Percentiles rank a stretch among this genome's conserved stretches.
phyloP scores from a whole-genome alignment of 1,140 invertebrate species.

The Homalodisca vitripennis region DNA sequence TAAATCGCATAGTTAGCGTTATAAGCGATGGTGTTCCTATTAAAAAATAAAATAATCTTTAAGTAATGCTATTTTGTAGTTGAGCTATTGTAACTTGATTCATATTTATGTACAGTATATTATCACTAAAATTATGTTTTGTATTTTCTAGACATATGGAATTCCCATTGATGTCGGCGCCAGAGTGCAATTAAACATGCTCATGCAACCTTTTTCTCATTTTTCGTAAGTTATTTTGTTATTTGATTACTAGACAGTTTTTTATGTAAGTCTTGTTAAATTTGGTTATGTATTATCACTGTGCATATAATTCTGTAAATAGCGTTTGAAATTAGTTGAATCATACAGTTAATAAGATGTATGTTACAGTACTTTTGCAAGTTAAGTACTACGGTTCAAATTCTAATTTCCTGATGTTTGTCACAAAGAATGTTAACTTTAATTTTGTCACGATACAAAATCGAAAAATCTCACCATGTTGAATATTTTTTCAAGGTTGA shows the following conservation, averaged over 20 bases:
- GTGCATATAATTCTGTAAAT: background rate
- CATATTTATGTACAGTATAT: too few relatives aligned
- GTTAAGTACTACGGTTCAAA: background rate
- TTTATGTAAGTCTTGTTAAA: background rate
- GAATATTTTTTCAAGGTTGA: too few relatives aligned
- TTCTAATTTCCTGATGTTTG: too few relatives aligned
- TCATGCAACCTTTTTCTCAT: conserved; percentile 61
- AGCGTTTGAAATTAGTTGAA: background rate
- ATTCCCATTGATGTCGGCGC: conserved; percentile 71
- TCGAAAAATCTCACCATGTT: too few relatives aligned
- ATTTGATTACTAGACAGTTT: background rate
- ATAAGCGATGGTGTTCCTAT: too few relatives aligned
- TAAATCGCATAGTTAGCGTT: too few relatives aligned
- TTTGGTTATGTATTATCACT: background rate
- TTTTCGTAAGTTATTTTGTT: conserved; percentile 60
- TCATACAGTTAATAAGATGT: background rate
- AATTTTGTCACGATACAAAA: too few relatives aligned
- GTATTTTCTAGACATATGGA: conserved; percentile 57
- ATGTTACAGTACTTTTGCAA: background rate
- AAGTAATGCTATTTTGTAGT: too few relatives aligned
- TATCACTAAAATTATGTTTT: too few relatives aligned
- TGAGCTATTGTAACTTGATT: too few relatives aligned
- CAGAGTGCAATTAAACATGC: conserved; percentile 73
- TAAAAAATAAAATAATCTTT: too few relatives aligned
- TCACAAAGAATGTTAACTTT: too few relatives aligned